Evolutionary conservation across 1,140 invertebrate species (phyloP).

Genomic region (Propsilocerus akamusi): DNA sequence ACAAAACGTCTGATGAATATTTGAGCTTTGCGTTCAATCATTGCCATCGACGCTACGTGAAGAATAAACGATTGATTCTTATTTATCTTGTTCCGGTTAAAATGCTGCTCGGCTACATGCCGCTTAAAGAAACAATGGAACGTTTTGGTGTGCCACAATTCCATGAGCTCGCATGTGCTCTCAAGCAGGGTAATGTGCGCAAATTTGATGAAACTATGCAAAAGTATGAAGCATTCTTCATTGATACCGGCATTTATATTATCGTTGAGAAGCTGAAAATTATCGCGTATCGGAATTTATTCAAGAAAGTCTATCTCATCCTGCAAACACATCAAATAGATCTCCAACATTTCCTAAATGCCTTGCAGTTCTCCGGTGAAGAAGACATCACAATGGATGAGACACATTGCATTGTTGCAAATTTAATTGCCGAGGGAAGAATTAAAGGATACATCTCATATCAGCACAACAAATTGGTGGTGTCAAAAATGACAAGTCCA

Average conservation of each 20-base stretch:
- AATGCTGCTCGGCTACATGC: constrained; percentile 89
- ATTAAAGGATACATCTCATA: constrained; percentile 96
- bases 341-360: constrained; percentile 59
- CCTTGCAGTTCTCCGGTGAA: constrained; percentile 61
- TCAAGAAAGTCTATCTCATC: constrained; percentile 84
- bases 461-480: constrained; percentile 90
- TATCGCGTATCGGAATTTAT: constrained; percentile 88
- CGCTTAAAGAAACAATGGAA: constrained; percentile 52
- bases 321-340: constrained; percentile 82
- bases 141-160: constrained; percentile 88
- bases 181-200: constrained; percentile 76
- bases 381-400: constrained; percentile 82
- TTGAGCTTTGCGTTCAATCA: constrained; percentile 84
- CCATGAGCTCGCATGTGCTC: constrained; percentile 65
- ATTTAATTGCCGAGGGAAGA: constrained; percentile 88
- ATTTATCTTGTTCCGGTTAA: constrained; percentile 95
- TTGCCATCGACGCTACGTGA: constrained; percentile 61
- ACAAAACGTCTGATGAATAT: constrained; percentile 77
- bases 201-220: constrained; percentile 72
- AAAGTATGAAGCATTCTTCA: constrained; percentile 79
- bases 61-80: constrained; percentile 85
- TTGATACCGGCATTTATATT: constrained; percentile 87
- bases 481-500: constrained; percentile 83
- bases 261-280: constrained; percentile 93
- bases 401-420: constrained; percentile 89